Evolutionary conservation across 2,888 invertebrate genomes (phyloP), one percentile per base, ranked within the genome.

Genomic region (Nematopogon swammerdamellus): DNA sequence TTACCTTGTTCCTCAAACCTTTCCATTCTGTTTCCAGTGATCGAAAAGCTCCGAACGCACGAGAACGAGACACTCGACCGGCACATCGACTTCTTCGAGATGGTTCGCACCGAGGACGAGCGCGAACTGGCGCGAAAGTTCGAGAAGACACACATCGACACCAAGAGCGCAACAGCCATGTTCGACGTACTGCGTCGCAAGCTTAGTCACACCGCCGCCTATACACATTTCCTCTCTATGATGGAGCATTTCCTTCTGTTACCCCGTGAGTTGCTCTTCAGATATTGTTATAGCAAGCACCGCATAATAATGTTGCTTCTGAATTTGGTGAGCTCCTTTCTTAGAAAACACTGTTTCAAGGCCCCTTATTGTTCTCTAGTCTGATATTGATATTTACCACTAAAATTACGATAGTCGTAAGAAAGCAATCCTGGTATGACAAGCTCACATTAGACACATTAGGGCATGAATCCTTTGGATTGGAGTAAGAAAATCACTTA

Each of bases 41-140:
- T 97, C 56, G 95, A 96, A 61, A 96, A 96, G 68, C 82, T 97
- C 17, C 82, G 95, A 49, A 88, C 88, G 61, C 93, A 95, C 69
- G 95, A 96, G 66, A 97, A 97, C 72, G 93, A 95, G 61, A 96
- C 95, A 0, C 76, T 97, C 50, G 93, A 97, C 67, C 86, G 96
- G 60, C 98, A 98, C 85, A 86, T 98, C 72, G 97, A 98, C 69
- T 95, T 98, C 74, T 98, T 98, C 76, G 98, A 98, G 76, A 96
- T 97, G 95, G 92, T 97, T 18, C 85, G 97, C 45, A 92, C 90
- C 62, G 97, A 97, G 72, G 98, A 98, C 70, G 98, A 98, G 68
- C 90, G 93, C 61, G 95, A 97, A 66, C 70, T 98, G 53, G 92
- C 95, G 3, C 83, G 95, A 54, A 88, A 92, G 60, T 95, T 94